A percentile compares a stretch with the other conserved stretches of the same genome.
Conservation (phyloP, 2,888 invertebrate genomes). For the Athalia rosae region DNA sequence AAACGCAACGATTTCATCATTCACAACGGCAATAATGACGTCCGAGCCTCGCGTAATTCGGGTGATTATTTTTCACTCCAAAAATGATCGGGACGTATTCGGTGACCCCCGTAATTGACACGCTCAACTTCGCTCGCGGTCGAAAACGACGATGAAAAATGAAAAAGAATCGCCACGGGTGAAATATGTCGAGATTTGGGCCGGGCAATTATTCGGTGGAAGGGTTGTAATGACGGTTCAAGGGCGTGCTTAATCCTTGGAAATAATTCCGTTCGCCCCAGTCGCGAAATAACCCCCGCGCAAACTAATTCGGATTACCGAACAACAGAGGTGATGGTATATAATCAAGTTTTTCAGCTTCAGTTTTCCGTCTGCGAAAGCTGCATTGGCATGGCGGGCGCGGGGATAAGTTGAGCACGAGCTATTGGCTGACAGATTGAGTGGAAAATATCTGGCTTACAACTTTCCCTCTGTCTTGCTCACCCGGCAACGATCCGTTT, state of each 20-base stretch:
- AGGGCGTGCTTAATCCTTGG: too few relatives aligned
- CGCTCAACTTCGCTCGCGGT: not conserved
- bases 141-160: not conserved
- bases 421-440: conserved; percentile 63
- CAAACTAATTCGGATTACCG: not conserved
- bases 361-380: conserved; percentile 56
- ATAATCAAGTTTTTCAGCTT: not conserved
- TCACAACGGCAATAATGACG: too few relatives aligned
- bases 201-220: too few relatives aligned
- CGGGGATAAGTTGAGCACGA: conserved; percentile 49
- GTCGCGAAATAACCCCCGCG: not conserved
- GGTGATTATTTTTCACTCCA: not conserved
- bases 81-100: not conserved
- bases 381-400: conserved; percentile 10
- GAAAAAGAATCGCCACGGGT: too few relatives aligned
- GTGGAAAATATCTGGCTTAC: conserved; percentile 63
- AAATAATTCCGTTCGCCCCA: not conserved
- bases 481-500: too few relatives aligned
- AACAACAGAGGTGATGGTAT: not conserved
- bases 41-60: too few relatives aligned
- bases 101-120: not conserved
- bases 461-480: conserved; percentile 50
- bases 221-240: too few relatives aligned
- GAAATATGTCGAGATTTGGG: too few relatives aligned
- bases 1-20: too few relatives aligned